These are phyloP conservation scores for Dicyrtoma fusca DNA, from an alignment of 2,888 invertebrate genomes.

Conservation along the genomic window DNA sequence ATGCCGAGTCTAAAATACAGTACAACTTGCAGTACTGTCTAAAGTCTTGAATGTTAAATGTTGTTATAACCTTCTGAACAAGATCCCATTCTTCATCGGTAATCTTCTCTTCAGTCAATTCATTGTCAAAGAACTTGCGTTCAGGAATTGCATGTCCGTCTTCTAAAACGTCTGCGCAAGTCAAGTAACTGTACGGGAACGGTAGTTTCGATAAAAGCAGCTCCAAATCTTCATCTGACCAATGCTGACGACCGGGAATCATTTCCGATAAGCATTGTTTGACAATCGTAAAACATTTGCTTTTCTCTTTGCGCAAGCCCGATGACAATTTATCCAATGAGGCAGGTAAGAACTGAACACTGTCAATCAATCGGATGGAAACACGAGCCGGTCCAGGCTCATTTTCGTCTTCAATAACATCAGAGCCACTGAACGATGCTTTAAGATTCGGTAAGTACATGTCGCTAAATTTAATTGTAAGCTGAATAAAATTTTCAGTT, in stretches of 20 bases:
- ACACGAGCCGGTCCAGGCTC: no score
- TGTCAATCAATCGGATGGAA: background rate
- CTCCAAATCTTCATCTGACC: background rate
- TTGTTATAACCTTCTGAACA: background rate
- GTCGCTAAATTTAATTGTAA: no score
- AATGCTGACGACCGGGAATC: no score
- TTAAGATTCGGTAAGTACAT: no score
- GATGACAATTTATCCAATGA: background rate
- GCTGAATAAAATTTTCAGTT: slow-evolving; percentile 1
- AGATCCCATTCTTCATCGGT: slow-evolving; percentile 3
- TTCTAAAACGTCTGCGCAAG: background rate
- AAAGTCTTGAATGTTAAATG: background rate
- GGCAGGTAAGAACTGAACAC: background rate
- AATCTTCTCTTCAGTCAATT: background rate
- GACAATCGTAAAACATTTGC: no score
- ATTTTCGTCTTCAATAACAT: no score
- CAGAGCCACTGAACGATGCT: no score
- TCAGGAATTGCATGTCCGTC: background rate
- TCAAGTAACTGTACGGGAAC: background rate
- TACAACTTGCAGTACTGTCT: background rate
- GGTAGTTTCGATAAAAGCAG: background rate
- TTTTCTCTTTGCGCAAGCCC: background rate
- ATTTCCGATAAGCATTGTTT: no score
- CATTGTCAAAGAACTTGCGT: background rate
- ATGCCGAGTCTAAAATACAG: background rate